Evolutionary conservation across 2,888 invertebrate species (phyloP), one percentile per base, ranked within the genome.

Genomic region (Arge pagana): DNA sequence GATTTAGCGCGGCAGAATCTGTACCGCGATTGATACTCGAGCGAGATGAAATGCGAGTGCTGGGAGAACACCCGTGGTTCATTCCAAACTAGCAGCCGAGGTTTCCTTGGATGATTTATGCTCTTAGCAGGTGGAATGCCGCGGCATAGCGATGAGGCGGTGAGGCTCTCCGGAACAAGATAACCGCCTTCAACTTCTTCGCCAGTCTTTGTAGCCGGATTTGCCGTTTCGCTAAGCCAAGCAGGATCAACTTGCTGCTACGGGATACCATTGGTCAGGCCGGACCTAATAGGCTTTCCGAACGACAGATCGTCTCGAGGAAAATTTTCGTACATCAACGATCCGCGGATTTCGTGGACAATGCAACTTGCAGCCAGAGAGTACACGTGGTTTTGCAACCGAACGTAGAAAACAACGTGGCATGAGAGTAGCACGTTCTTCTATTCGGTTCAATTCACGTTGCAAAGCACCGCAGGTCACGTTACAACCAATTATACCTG

Each of bases 121-220:
- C 61, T 60, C 66, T 57, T 53, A 62, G 62, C 71, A 72, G 71
- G 71, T 70, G 68, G 65, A 63, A 59, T 53, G 45, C 56, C 50
- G 48, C 52, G 26, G 26, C n/a, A 4, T 10, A 30, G 37, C 33
- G 23, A 11, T 15, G 11, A 33, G 18, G 35, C 18, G 26, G 8
- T 33, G 35, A 37, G 23, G 23, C 37, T 36, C n/a, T n/a, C n/a
- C 35, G 30, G 33, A 45, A 45, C 28, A 48, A 48, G 26, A 48
- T 42, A 19, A 39, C 30, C 16, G 11, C 28, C 18, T 30, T 19
- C 10, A 31, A 42, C 30, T 30, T 21, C 41, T 30, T 42, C 28
- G 11, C 11, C n/a, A 33, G 33, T 54, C 62, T 58, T 63, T 60
- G 57, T 58, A 41, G 56, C 50, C 49, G 61, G 60, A 63, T 63